Evolutionary conservation across 1,140 invertebrate species (phyloP).

Genomic region (Lamellibrachia luymesi): DNA sequence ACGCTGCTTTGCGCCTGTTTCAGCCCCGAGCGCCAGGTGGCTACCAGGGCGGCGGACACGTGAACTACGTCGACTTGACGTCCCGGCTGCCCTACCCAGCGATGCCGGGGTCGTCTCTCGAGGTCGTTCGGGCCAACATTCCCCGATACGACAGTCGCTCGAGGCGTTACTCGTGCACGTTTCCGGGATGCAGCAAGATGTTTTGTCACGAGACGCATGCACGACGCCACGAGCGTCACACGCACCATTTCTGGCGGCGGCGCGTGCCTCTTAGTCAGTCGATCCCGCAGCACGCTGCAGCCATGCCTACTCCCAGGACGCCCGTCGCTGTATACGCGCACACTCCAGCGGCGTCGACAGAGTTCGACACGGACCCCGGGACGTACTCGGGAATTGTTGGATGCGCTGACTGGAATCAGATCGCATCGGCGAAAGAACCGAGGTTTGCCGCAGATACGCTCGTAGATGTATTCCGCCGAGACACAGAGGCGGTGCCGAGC

Average conservation of each 20-base stretch:
- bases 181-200: constrained; percentile 1
- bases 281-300: neutral
- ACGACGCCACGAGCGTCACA: constrained; percentile 11
- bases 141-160: neutral
- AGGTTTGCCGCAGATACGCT: neutral
- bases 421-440: no score
- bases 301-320: neutral
- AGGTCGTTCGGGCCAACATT: neutral
- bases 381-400: no score
- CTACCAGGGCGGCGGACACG: no score
- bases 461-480: neutral
- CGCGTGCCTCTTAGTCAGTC: neutral
- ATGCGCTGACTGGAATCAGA: no score
- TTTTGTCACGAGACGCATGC: neutral
- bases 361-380: neutral
- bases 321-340: neutral
- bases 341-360: neutral
- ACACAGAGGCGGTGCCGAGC: neutral
- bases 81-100: neutral
- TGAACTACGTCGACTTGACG: neutral
- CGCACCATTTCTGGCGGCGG: constrained; percentile 1
- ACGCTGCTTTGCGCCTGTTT: neutral
- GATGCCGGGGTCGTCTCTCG: neutral
- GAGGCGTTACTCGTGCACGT: neutral
- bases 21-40: neutral